Percentiles rank a stretch among this genome's conserved stretches.
Evolutionary conservation across 2,888 invertebrate species (phyloP).

Genomic region (Protodeltote pygarga): DNA sequence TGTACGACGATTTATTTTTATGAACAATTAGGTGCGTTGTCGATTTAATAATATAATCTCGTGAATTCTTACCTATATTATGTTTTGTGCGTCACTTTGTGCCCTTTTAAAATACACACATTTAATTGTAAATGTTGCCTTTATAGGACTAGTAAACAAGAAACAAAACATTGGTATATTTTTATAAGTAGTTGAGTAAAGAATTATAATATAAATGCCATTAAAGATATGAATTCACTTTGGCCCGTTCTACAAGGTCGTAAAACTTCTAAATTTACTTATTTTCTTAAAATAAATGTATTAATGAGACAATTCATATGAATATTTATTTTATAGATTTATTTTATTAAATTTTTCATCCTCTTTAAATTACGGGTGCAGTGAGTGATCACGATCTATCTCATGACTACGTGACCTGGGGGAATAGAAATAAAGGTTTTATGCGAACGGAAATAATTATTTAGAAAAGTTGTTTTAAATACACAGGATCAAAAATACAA

Average conservation of each 20-base stretch:
- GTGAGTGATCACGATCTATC: no score
- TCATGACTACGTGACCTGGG: no score
- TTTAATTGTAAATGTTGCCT: not conserved
- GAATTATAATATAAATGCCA: no score
- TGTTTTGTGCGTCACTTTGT: slow-evolving; percentile 1
- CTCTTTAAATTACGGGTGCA: no score
- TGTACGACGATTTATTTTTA: slow-evolving; percentile 40
- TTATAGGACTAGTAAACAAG: not conserved
- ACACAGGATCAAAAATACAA: no score
- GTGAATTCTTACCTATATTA: slow-evolving; percentile 14
- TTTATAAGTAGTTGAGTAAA: not conserved
- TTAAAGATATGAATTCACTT: not conserved
- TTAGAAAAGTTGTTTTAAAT: no score
- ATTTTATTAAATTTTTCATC: no score
- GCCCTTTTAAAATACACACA: no score
- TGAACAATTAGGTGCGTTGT: slow-evolving; percentile 32
- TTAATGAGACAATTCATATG: not conserved
- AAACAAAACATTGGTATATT: not conserved
- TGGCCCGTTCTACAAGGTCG: slow-evolving; percentile 1
- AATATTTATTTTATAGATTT: not conserved
- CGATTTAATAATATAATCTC: slow-evolving; percentile 29
- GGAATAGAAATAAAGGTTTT: no score
- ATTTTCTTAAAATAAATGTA: not conserved
- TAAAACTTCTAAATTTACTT: slow-evolving; percentile 5
- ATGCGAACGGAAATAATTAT: no score